These are phyloP conservation scores for Nymphalis c-album DNA, from an alignment of 2,888 invertebrate species.

Conservation along the genomic window DNA sequence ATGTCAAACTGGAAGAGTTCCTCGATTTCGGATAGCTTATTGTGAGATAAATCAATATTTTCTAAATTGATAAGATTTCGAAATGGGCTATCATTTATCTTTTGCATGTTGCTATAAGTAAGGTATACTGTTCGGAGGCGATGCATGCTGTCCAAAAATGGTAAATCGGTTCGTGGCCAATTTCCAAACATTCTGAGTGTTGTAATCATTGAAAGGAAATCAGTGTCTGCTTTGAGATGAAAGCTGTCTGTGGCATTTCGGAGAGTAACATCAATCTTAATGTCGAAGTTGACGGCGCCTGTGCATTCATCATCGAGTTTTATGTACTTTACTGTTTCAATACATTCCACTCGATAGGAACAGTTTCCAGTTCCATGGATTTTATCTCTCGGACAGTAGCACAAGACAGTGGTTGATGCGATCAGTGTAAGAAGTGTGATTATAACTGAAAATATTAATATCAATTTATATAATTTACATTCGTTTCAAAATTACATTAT, in stretches of 20 bases:
- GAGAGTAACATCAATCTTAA: conserved; percentile 56
- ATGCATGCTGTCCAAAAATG: conserved; percentile 56
- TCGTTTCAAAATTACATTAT: neutral
- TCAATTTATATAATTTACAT: neutral
- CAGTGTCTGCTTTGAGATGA: conserved; percentile 45
- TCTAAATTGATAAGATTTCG: conserved; percentile 53
- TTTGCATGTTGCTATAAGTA: conserved; percentile 50
- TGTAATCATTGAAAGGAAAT: conserved; percentile 56
- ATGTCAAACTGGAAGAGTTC: conserved; percentile 59
- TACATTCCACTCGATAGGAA: conserved; percentile 54
- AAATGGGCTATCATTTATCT: conserved; percentile 55
- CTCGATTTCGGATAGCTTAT: conserved; percentile 53
- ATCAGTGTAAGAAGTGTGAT: conserved; percentile 44
- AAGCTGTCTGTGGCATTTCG: conserved; percentile 51
- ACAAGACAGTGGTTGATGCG: conserved; percentile 41
- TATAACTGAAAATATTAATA: conserved; percentile 47
- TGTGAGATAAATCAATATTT: conserved; percentile 59
- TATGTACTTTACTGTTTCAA: conserved; percentile 48
- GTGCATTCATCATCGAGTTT: conserved; percentile 54
- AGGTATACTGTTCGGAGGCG: conserved; percentile 54
- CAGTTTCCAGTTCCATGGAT: conserved; percentile 50
- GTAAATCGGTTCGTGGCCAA: conserved; percentile 53
- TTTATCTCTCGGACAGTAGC: conserved; percentile 53
- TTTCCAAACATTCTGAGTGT: conserved; percentile 52
- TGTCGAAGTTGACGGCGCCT: conserved; percentile 59